phyloP scores from a whole-genome alignment of 2,113 vertebrate genomes.

The Prochilodus magdalenae region DNA sequence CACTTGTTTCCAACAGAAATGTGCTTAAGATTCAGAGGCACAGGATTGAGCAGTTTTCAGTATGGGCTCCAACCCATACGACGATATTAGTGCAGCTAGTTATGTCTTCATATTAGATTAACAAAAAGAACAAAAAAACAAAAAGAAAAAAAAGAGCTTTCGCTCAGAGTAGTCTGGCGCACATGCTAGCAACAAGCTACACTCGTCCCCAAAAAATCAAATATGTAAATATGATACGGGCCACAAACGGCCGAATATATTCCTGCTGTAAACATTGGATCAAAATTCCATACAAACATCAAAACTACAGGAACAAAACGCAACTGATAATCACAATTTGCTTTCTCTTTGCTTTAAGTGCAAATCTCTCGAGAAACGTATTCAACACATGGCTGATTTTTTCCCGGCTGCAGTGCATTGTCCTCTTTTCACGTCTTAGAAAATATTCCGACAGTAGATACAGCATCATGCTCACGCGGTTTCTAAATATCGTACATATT shows the following conservation, averaged over 20 bases:
- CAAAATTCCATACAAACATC: not conserved
- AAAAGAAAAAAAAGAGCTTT: conserved; percentile 2
- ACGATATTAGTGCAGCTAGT: conserved; percentile 15
- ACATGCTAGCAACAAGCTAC: not conserved
- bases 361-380: not conserved
- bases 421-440: not conserved
- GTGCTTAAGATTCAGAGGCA: conserved; percentile 28
- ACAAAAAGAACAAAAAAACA: not conserved
- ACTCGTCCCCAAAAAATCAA: not conserved
- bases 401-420: not conserved
- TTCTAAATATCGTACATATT: conserved; percentile 10
- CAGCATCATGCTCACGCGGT: conserved; percentile 1
- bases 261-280: conserved; percentile 37
- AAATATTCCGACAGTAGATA: conserved; percentile 19
- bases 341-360: conserved; percentile 18
- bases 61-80: not conserved
- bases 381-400: not conserved
- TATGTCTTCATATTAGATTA: not conserved
- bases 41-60: conserved; percentile 5
- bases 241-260: conserved; percentile 5
- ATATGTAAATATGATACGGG: not conserved
- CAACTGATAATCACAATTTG: not conserved
- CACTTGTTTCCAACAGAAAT: conserved; percentile 20
- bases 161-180: not conserved
- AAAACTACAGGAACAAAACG: not conserved